phyloP scores from a whole-genome alignment of 2,797 vertebrate species.

The Sphaeramia orbicularis region DNA sequence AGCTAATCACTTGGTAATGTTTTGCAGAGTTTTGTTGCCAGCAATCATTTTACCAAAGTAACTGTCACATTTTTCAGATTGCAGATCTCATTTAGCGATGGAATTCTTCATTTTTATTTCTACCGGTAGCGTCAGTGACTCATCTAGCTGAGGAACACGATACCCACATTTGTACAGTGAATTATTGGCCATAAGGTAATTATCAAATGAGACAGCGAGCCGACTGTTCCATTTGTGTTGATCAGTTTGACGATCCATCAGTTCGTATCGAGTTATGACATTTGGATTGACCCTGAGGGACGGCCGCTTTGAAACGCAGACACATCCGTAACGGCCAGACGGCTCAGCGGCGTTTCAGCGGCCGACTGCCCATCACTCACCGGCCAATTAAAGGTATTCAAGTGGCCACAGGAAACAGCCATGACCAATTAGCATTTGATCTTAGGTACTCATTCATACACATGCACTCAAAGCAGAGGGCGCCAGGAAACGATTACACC shows the following conservation, averaged over 20 bases:
- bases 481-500: conserved; percentile 78
- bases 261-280: conserved; percentile 65
- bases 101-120: conserved; percentile 30
- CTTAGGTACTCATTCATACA: conserved; percentile 16
- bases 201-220: conserved; percentile 52
- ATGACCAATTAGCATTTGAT: conserved; percentile 68
- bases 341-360: conserved; percentile 38
- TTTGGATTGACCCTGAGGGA: conserved; percentile 69
- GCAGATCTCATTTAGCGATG: conserved; percentile 26
- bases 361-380: conserved; percentile 63
- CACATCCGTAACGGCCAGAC: conserved; percentile 53
- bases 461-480: conserved; percentile 21
- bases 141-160: conserved; percentile 54
- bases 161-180: conserved; percentile 38
- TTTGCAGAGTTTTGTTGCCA: conserved; percentile 20
- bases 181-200: conserved; percentile 61
- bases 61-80: conserved; percentile 27
- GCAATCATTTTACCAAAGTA: conserved; percentile 4
- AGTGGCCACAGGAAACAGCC: conserved; percentile 71
- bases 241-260: conserved; percentile 68
- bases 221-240: conserved; percentile 65
- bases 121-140: conserved; percentile 42
- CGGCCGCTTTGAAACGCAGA: conserved; percentile 51
- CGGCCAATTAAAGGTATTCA: conserved; percentile 68
- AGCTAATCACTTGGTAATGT: conserved; percentile 23